phyloP scores from a whole-genome alignment of 1,140 invertebrate genomes.

The Andricus grossulariae region DNA sequence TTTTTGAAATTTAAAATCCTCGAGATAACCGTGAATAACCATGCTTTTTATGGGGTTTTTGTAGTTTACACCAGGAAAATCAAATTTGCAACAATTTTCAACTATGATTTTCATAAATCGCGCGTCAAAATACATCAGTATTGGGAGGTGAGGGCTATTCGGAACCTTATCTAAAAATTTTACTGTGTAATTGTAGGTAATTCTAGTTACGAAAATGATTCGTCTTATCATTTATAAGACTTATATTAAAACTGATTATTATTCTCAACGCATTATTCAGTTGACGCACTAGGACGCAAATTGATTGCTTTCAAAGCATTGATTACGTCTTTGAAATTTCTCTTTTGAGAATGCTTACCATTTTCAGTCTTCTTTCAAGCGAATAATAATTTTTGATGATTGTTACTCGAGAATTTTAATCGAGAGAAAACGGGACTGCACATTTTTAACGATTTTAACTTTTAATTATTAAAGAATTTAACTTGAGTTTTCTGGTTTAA shows the following conservation, averaged over 20 bases:
- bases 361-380: background rate
- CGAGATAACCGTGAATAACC: no score
- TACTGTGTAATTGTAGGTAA: no score
- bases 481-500: no score
- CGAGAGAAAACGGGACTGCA: background rate
- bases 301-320: constrained; percentile 8
- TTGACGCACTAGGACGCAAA: background rate
- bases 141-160: no score
- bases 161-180: no score
- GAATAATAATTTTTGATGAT: constrained; percentile 19
- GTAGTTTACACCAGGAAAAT: no score
- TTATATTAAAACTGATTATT: constrained; percentile 3
- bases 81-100: no score
- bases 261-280: background rate
- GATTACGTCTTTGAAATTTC: constrained; percentile 23
- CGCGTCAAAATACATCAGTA: no score
- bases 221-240: background rate
- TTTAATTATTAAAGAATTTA: background rate
- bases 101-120: no score
- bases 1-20: no score
- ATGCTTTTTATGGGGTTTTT: no score
- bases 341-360: constrained; percentile 12
- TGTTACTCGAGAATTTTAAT: constrained; percentile 10
- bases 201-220: background rate
- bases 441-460: background rate